Evolutionary conservation across 2,113 vertebrate species (phyloP).

Genomic region (human): GRCh38 chr18:24984001-24984500

Average conservation of each 20-base stretch:
- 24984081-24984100: conserved; percentile 64
- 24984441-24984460: background rate
- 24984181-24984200: background rate
- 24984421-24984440: background rate
- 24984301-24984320: background rate
- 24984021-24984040: conserved; percentile 77
- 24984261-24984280: background rate
- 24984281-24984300: background rate
- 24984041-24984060: conserved; percentile 78
- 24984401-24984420: background rate
- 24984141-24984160: conserved; percentile 36
- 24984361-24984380: background rate
- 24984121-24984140: conserved; percentile 83
- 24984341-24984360: background rate
- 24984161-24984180: background rate
- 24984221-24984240: background rate
- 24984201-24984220: background rate
- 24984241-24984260: background rate
- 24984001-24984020: conserved; percentile 85
- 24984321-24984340: conserved; percentile 34
- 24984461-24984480: background rate
- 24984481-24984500: background rate
- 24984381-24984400: background rate
- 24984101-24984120: conserved; percentile 74
- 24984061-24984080: conserved; percentile 78